A percentile compares a stretch with the other conserved stretches of the same genome.
These are phyloP conservation scores for Menidia menidia DNA, from an alignment of 2,797 vertebrate genomes.

Conservation along the genomic window DNA sequence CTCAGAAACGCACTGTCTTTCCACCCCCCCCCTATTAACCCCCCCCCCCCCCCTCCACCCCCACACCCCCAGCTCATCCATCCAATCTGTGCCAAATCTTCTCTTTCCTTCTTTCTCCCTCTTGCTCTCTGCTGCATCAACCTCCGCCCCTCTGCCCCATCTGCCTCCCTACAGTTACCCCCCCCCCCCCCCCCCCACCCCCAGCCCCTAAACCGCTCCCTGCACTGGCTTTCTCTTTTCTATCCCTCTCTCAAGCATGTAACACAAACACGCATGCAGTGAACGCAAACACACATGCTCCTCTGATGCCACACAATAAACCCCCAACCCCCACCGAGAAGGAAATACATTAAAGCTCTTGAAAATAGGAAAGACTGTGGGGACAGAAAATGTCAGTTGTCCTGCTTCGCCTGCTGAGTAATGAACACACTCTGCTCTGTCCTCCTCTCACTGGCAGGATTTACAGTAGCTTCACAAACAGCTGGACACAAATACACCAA, in stretches of 20 bases:
- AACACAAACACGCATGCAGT: slow-evolving; percentile 65
- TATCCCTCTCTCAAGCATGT: slow-evolving; percentile 46
- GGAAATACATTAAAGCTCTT: slow-evolving; percentile 38
- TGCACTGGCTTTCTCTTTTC: slow-evolving; percentile 50
- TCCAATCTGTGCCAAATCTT: slow-evolving; percentile 67
- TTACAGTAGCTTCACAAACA: slow-evolving; percentile 37
- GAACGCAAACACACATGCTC: slow-evolving; percentile 64
- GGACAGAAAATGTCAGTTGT: slow-evolving; percentile 58
- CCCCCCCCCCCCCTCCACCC: not conserved
- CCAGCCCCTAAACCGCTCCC: slow-evolving; percentile 75
- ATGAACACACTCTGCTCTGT: slow-evolving; percentile 23
- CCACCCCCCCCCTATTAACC: slow-evolving; percentile 46
- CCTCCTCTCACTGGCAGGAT: slow-evolving; percentile 16
- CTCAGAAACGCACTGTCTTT: slow-evolving; percentile 50
- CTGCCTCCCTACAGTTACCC: slow-evolving; percentile 79
- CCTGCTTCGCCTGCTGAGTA: slow-evolving; percentile 44
- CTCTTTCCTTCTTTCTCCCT: slow-evolving; percentile 57
- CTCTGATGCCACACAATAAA: slow-evolving; percentile 55
- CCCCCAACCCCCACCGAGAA: slow-evolving; percentile 44
- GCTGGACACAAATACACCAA: slow-evolving; percentile 31
- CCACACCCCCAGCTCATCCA: slow-evolving; percentile 27
- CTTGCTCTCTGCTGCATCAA: slow-evolving; percentile 77
- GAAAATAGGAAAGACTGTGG: slow-evolving; percentile 51
- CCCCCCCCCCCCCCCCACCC: slow-evolving; percentile 51
- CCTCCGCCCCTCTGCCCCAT: slow-evolving; percentile 84